These are phyloP conservation scores for Drosophila kepulauana DNA, from an alignment of 1,140 invertebrate species.

Conservation along the genomic window DNA sequence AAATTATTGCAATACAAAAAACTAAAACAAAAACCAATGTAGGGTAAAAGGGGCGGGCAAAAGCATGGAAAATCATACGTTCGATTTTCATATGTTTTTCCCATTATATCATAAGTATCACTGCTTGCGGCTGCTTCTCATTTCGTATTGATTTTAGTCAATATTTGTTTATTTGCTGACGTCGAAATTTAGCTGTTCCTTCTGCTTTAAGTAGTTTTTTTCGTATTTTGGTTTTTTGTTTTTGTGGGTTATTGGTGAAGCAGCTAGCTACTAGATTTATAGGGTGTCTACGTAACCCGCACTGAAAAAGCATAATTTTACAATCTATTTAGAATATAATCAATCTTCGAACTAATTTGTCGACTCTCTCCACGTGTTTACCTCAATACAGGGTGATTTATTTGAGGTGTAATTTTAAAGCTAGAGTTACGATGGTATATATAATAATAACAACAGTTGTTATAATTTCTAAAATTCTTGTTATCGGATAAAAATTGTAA, in stretches of 20 bases:
- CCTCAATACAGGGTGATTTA: constrained; percentile 25
- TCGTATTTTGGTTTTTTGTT: constrained; percentile 4
- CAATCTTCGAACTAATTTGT: constrained; percentile 11
- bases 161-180: constrained; percentile 82
- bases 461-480: too few species aligned
- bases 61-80: constrained; percentile 43
- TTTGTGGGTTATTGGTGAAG: background rate
- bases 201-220: constrained; percentile 11
- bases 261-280: background rate
- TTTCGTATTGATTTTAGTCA: constrained; percentile 74
- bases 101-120: constrained; percentile 54
- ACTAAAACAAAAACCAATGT: background rate
- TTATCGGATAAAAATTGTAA: too few species aligned
- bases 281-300: constrained; percentile 9
- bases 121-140: constrained; percentile 41
- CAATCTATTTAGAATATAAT: constrained; percentile 8
- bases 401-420: background rate
- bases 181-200: constrained; percentile 49
- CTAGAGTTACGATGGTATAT: too few species aligned
- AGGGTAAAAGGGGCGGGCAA: background rate
- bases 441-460: too few species aligned
- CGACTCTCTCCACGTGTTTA: constrained; percentile 5
- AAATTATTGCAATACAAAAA: constrained; percentile 37
- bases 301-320: background rate
- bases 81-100: constrained; percentile 36